Conservation (phyloP, 2,113 vertebrate genomes). For the Coturnix japonica region DNA sequence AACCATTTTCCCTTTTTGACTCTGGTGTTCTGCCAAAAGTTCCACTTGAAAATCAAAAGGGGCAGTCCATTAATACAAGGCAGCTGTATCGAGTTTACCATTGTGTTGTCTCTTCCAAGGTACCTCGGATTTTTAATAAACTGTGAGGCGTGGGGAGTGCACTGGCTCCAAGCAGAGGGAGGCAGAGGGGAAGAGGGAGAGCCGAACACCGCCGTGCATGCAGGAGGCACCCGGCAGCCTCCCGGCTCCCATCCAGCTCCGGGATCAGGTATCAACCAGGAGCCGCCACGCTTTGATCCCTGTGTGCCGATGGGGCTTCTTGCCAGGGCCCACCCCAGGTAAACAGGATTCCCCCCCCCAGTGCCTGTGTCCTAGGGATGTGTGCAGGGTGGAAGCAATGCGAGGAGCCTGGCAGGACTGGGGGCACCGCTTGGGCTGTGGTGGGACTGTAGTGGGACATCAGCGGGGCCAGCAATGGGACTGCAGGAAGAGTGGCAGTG, state of each 20-base stretch:
- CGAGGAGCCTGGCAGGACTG: not conserved
- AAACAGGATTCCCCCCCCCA: not conserved
- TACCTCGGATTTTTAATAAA: slow-evolving; percentile 40
- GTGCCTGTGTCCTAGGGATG: not conserved
- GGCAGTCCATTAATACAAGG: slow-evolving; percentile 61
- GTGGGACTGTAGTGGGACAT: not conserved
- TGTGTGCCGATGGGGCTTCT: slow-evolving; percentile 5
- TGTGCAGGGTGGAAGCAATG: not conserved
- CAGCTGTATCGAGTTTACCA: slow-evolving; percentile 66
- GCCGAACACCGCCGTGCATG: not conserved
- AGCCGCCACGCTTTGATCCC: slow-evolving; percentile 27
- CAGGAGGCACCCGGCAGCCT: slow-evolving; percentile 1
- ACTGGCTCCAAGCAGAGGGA: slow-evolving; percentile 3
- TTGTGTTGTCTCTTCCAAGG: slow-evolving; percentile 61
- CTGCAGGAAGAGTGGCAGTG: no score
- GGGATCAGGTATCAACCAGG: slow-evolving; percentile 44
- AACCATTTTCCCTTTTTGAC: slow-evolving; percentile 45
- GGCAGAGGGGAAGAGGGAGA: not conserved
- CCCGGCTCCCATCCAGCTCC: not conserved
- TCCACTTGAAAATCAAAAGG: slow-evolving; percentile 73
- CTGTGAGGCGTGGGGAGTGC: not conserved
- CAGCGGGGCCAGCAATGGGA: not conserved
- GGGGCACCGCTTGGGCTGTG: not conserved
- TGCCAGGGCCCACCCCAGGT: slow-evolving; percentile 20
- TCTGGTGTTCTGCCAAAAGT: slow-evolving; percentile 68